Evolutionary conservation across 2,113 vertebrate genomes (phyloP), one percentile per base, ranked within the genome.

Genomic region (Condylura cristata): DNA sequence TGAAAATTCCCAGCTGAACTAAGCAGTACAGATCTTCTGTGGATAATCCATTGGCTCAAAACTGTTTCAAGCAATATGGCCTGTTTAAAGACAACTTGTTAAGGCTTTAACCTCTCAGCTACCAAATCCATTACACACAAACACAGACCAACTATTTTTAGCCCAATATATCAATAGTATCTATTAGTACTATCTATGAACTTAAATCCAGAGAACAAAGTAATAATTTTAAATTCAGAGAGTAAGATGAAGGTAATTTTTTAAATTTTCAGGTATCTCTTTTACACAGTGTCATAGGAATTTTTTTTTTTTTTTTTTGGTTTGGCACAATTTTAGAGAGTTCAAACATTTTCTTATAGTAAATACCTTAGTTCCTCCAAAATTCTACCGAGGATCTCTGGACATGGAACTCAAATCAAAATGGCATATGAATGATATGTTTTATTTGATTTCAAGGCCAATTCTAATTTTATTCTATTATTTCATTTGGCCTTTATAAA

Each of bases 391-490:
- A 34, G 39, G n/a, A 30, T 68, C 79, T 28, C 46, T 44, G 34
- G 11, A 24, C 24, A n/a, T 80, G 18, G 14, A 83, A 58, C 68
- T 2, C 16, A 87, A 90, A 66, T 66, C 44, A 63, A 76, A 61
- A 60, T 80, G 16, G 44, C 37, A 34, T 28, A 63, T 10, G 32
- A 91, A 80, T 7, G 6, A 86, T 51, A 5, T 75, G 80, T 22
- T 65, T 11, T 60, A 32, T 84, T 70, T 90, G 37, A 91, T 34
- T 95, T 93, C 92, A 92, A 72, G 14, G 74, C 2, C 26, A 76
- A 32, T 56, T 96, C n/a, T 72, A n/a, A 63, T 86, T 91, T 86
- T 86, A 85, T 89, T 34, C 6, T 81, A 63, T 80, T 87, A 20
- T 68, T 86, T 41, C 65, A 81, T 0, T 37, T 79, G 90, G 26